These are phyloP conservation scores for Hipparchia semele DNA, from an alignment of 2,888 invertebrate species.

Conservation along the genomic window DNA sequence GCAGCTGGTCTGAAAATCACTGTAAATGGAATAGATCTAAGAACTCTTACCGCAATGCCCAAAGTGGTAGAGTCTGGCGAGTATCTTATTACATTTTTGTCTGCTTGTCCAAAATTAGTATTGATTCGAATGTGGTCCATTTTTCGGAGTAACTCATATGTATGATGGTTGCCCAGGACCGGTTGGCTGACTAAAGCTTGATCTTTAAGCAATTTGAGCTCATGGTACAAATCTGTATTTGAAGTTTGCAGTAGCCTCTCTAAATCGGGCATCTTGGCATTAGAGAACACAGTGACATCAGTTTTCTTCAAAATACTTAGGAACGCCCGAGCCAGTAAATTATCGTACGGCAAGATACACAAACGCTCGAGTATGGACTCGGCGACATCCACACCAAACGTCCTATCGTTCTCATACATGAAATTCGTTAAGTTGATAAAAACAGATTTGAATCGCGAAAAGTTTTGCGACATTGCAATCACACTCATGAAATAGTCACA, in stretches of 20 bases:
- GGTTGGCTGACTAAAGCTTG: conserved; percentile 18
- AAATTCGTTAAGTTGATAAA: conserved; percentile 61
- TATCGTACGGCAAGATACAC: conserved; percentile 62
- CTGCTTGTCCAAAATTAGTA: conserved; percentile 15
- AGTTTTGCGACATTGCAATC: conserved; percentile 66
- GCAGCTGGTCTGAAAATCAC: background rate
- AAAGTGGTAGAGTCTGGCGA: conserved; percentile 67
- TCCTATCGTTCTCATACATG: conserved; percentile 49
- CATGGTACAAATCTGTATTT: conserved; percentile 45
- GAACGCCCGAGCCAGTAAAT: conserved; percentile 50
- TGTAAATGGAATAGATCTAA: background rate
- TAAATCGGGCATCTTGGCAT: conserved; percentile 52
- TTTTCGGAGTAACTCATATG: conserved; percentile 23
- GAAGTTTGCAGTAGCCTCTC: conserved; percentile 51
- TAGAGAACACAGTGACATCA: conserved; percentile 51
- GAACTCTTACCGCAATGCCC: conserved; percentile 58
- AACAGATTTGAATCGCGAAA: conserved; percentile 63
- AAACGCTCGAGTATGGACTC: conserved; percentile 62
- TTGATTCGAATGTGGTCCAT: conserved; percentile 12
- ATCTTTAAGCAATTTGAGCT: conserved; percentile 46
- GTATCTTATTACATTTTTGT: conserved; percentile 34
- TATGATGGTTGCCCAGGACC: conserved; percentile 17
- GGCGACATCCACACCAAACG: conserved; percentile 52
- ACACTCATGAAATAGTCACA: conserved; percentile 61
- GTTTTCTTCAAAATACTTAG: conserved; percentile 58